These are phyloP conservation scores for Jordanella pulchra DNA, from an alignment of 2,797 vertebrate genomes.

Conservation along the genomic window DNA sequence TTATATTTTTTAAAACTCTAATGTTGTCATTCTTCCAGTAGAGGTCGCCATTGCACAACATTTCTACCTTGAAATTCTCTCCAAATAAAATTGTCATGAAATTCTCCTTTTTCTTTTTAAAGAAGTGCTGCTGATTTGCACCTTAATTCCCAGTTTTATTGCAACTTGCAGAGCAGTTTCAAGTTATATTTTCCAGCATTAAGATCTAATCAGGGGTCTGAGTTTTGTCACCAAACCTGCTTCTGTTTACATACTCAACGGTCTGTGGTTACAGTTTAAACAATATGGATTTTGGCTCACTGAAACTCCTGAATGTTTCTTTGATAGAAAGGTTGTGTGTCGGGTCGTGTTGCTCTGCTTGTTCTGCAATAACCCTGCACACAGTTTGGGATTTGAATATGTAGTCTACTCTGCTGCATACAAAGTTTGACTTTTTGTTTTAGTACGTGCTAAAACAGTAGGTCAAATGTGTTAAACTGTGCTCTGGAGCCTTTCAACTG, in stretches of 20 bases:
- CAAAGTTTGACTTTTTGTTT: background rate
- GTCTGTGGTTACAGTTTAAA: background rate
- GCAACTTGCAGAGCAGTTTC: too few species aligned
- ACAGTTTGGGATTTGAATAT: too few species aligned
- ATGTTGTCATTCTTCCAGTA: conserved; percentile 6
- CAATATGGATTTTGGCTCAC: background rate
- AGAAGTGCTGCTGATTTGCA: too few species aligned
- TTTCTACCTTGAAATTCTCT: background rate
- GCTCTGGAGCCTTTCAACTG: background rate
- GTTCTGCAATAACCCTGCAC: too few species aligned
- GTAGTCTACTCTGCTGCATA: background rate
- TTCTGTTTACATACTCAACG: background rate
- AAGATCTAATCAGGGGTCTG: background rate
- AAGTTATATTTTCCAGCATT: too few species aligned
- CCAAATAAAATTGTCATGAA: too few species aligned
- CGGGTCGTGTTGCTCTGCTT: too few species aligned
- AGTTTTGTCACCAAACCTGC: background rate
- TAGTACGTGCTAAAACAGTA: background rate
- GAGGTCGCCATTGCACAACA: conserved; percentile 38
- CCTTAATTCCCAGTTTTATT: too few species aligned
- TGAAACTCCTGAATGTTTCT: background rate
- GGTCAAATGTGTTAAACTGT: background rate
- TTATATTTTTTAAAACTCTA: conserved; percentile 10
- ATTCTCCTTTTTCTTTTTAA: background rate
- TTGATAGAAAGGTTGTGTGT: too few species aligned